phyloP scores from a whole-genome alignment of 2,888 invertebrate species.

The Tenthredo livida region DNA sequence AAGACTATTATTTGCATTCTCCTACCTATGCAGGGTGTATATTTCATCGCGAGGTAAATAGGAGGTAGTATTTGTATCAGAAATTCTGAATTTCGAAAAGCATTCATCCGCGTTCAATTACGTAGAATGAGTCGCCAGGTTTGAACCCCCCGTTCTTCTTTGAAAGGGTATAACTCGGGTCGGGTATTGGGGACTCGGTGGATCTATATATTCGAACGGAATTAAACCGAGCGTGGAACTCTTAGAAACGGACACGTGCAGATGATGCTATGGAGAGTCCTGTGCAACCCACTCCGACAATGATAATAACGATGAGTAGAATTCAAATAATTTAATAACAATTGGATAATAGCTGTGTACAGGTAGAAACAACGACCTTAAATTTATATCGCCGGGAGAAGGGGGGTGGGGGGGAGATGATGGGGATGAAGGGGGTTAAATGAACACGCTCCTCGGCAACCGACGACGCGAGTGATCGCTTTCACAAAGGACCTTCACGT shows the following conservation, averaged over 20 bases:
- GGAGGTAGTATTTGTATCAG: neutral
- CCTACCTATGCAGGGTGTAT: neutral
- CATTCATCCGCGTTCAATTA: constrained; percentile 43
- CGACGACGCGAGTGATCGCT: neutral
- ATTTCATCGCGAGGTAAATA: neutral
- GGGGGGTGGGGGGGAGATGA: no score
- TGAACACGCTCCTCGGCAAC: neutral
- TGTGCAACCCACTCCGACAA: neutral
- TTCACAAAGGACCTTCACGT: neutral
- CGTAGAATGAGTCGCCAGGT: constrained; percentile 43
- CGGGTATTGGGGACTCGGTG: neutral
- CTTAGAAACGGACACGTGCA: constrained; percentile 15
- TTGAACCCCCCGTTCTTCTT: constrained; percentile 1
- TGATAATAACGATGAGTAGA: neutral
- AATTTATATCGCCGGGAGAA: neutral
- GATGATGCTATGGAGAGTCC: neutral
- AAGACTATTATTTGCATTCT: neutral
- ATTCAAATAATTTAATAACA: neutral
- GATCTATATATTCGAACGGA: neutral
- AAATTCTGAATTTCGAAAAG: constrained; percentile 1
- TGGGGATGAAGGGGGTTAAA: neutral
- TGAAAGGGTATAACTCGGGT: neutral
- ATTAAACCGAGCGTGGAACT: constrained; percentile 36
- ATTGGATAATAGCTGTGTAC: neutral
- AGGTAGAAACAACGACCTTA: neutral